Percentiles rank a stretch among this genome's conserved stretches.
Conservation (phyloP, 2,797 vertebrate species). For the Silurus lanzhouensis region DNA sequence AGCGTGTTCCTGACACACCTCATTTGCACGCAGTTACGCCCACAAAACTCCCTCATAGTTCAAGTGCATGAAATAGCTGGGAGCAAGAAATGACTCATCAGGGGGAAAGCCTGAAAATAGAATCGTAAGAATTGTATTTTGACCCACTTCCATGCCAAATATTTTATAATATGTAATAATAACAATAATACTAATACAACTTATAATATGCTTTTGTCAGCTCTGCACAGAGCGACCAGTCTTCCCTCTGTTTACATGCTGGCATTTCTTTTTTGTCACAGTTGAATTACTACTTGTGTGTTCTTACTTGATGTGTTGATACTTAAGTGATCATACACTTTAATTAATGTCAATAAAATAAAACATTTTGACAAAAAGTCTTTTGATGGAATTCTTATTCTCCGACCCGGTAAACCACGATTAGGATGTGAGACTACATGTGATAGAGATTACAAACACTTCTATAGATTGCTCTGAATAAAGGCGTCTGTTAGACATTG, state of each 20-base stretch:
- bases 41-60: neutral
- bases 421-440: neutral
- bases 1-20: neutral
- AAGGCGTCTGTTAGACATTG: no score
- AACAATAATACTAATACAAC: neutral
- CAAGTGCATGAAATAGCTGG: neutral
- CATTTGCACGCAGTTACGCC: neutral
- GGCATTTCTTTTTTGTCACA: neutral
- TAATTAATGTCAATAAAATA: neutral
- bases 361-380: neutral
- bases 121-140: neutral
- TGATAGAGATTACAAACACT: no score
- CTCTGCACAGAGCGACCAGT: no score
- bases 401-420: neutral
- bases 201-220: neutral
- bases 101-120: neutral
- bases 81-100: neutral
- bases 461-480: no score
- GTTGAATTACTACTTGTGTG: neutral
- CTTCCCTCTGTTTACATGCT: neutral
- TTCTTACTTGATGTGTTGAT: neutral
- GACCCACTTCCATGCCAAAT: neutral
- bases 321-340: neutral
- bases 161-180: neutral
- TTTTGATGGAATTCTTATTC: neutral